A percentile compares a stretch with the other conserved stretches of the same genome.
Evolutionary conservation across 1,140 invertebrate species (phyloP).

Genomic region (Teleopsis dalmanni): DNA sequence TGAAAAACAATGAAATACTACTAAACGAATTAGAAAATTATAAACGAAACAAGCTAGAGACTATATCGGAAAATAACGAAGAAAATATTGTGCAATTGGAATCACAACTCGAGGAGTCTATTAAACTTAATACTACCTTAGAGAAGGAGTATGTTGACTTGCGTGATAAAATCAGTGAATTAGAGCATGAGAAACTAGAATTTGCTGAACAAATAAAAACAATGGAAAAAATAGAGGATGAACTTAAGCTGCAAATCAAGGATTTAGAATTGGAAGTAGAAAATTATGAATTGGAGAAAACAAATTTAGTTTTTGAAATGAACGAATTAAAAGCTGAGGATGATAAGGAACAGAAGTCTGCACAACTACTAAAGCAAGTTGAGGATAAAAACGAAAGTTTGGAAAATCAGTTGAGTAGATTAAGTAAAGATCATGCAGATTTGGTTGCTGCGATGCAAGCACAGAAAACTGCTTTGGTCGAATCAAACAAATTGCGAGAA

Average conservation of each 20-base stretch:
- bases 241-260: slow-evolving; percentile 4
- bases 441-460: slow-evolving; percentile 13
- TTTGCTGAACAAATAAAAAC: slow-evolving; percentile 24
- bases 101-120: slow-evolving; percentile 52
- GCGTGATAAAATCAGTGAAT: slow-evolving; percentile 34
- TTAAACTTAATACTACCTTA: slow-evolving; percentile 46
- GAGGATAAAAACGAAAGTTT: slow-evolving; percentile 35
- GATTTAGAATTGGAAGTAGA: slow-evolving; percentile 11
- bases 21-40: slow-evolving; percentile 54
- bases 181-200: slow-evolving; percentile 43
- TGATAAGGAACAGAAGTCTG: slow-evolving; percentile 36
- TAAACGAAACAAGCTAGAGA: slow-evolving; percentile 56
- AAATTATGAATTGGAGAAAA: slow-evolving; percentile 27
- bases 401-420: slow-evolving; percentile 11
- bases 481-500: slow-evolving; percentile 11
- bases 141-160: slow-evolving; percentile 46
- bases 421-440: slow-evolving; percentile 17
- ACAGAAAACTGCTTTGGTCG: slow-evolving; percentile 10
- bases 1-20: slow-evolving; percentile 59
- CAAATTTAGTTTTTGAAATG: slow-evolving; percentile 22
- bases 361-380: slow-evolving; percentile 31
- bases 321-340: slow-evolving; percentile 46
- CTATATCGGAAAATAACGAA: slow-evolving; percentile 60
- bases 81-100: slow-evolving; percentile 55
- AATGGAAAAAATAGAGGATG: slow-evolving; percentile 8